Percentiles rank a stretch among this genome's conserved stretches.
phyloP scores from a whole-genome alignment of 2,888 invertebrate genomes.

The Apotomis turbidana region DNA sequence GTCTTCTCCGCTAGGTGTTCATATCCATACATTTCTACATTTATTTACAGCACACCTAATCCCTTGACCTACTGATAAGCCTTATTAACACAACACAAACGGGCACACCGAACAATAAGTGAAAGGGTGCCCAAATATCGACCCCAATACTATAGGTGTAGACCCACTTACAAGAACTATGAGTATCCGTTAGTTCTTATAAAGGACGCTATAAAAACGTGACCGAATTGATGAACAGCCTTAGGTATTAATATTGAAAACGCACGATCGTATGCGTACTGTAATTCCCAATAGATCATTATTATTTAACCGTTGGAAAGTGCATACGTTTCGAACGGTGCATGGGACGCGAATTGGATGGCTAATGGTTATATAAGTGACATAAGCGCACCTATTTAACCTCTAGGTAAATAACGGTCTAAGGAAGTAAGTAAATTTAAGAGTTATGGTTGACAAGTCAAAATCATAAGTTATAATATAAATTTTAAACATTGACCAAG shows the following conservation, averaged over 20 bases:
- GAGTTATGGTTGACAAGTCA: too few relatives aligned
- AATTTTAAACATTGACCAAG: too few relatives aligned
- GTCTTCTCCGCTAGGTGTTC: neutral
- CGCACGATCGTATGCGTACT: slow-evolving; percentile 57
- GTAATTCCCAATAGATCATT: slow-evolving; percentile 61
- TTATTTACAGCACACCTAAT: neutral
- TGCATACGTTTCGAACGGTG: slow-evolving; percentile 56
- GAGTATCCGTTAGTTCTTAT: slow-evolving; percentile 66
- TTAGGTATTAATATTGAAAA: slow-evolving; percentile 59
- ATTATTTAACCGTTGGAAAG: slow-evolving; percentile 68
- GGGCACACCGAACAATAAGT: slow-evolving; percentile 42
- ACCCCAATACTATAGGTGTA: slow-evolving; percentile 52
- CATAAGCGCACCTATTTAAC: neutral
- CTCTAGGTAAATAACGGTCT: neutral
- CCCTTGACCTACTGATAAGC: slow-evolving; percentile 27
- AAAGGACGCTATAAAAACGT: slow-evolving; percentile 69
- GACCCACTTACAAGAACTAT: slow-evolving; percentile 56
- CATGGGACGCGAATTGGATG: slow-evolving; percentile 43
- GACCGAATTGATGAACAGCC: slow-evolving; percentile 59
- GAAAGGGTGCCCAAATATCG: slow-evolving; percentile 64
- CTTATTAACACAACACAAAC: slow-evolving; percentile 29
- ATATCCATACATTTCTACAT: neutral
- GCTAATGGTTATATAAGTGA: slow-evolving; percentile 17
- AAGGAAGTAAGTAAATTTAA: too few relatives aligned
- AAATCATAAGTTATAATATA: too few relatives aligned